These are phyloP conservation scores for Cyprinella venusta DNA, from an alignment of 2,797 vertebrate genomes.

Conservation along the genomic window DNA sequence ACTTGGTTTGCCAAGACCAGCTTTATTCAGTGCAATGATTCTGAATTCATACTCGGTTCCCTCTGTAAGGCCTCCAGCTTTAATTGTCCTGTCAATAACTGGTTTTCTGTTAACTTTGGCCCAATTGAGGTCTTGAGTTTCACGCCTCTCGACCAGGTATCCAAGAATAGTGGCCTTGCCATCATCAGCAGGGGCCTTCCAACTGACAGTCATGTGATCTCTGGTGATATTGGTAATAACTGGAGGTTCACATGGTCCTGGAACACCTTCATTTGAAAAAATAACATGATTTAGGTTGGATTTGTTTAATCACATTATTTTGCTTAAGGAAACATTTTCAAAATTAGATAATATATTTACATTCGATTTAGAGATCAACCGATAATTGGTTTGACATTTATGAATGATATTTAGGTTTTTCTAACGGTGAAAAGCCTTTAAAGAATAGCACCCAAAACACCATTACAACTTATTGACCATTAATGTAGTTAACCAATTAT, in stretches of 20 bases:
- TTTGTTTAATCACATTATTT: not conserved
- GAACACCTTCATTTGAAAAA: slow-evolving; percentile 82
- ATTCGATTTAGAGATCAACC: not conserved
- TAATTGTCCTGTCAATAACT: slow-evolving; percentile 94
- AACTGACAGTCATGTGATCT: slow-evolving; percentile 98
- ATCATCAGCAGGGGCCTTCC: slow-evolving; percentile 94
- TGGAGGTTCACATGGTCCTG: slow-evolving; percentile 93
- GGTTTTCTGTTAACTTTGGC: slow-evolving; percentile 93
- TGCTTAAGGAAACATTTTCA: not conserved
- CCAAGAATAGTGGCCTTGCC: slow-evolving; percentile 91
- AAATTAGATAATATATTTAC: not conserved
- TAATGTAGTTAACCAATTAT: too few relatives aligned
- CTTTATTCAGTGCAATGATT: slow-evolving; percentile 95
- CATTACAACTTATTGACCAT: too few relatives aligned
- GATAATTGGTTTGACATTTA: not conserved
- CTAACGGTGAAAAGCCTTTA: not conserved
- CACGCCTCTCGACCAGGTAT: slow-evolving; percentile 96
- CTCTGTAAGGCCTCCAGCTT: slow-evolving; percentile 91
- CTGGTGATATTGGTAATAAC: slow-evolving; percentile 95
- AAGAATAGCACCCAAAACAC: not conserved
- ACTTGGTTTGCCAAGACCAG: slow-evolving; percentile 95
- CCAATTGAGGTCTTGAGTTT: slow-evolving; percentile 92
- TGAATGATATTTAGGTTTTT: not conserved
- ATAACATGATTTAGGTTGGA: not conserved
- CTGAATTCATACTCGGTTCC: slow-evolving; percentile 96